Conservation (phyloP, 2,797 vertebrate genomes). For the Chaenodraco wilsoni region DNA sequence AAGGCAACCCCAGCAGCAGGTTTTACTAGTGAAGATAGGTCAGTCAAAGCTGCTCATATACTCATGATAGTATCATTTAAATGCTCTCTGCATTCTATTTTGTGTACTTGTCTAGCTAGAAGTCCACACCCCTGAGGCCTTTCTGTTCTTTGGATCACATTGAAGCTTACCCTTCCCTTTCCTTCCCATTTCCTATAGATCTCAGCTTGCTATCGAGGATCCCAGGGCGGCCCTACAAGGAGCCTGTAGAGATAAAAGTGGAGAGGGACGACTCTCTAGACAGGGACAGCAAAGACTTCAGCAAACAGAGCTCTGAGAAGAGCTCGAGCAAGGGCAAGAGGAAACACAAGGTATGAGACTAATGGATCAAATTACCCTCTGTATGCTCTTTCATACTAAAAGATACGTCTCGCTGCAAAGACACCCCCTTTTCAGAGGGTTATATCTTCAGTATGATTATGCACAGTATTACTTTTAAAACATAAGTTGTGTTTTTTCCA, state of each 20-base stretch:
- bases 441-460: neutral
- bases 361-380: neutral
- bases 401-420: neutral
- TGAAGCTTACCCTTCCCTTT: slow-evolving; percentile 31
- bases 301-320: slow-evolving; percentile 91
- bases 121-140: neutral
- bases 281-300: slow-evolving; percentile 88
- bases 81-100: neutral
- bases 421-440: too few species aligned
- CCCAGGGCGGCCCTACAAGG: slow-evolving; percentile 94
- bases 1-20: slow-evolving; percentile 82
- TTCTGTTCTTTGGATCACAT: slow-evolving; percentile 36
- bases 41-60: slow-evolving; percentile 11
- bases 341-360: slow-evolving; percentile 91
- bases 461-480: neutral
- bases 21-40: slow-evolving; percentile 94
- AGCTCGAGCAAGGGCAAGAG: slow-evolving; percentile 91
- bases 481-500: neutral
- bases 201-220: slow-evolving; percentile 93
- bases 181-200: slow-evolving; percentile 75
- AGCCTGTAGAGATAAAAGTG: slow-evolving; percentile 87
- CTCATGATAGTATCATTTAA: neutral
- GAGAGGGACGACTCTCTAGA: slow-evolving; percentile 90
- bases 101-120: neutral
- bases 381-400: neutral